Base-by-base conservation (phyloP, 2,888 invertebrate genomes). In the Lapara coniferarum region DNA sequence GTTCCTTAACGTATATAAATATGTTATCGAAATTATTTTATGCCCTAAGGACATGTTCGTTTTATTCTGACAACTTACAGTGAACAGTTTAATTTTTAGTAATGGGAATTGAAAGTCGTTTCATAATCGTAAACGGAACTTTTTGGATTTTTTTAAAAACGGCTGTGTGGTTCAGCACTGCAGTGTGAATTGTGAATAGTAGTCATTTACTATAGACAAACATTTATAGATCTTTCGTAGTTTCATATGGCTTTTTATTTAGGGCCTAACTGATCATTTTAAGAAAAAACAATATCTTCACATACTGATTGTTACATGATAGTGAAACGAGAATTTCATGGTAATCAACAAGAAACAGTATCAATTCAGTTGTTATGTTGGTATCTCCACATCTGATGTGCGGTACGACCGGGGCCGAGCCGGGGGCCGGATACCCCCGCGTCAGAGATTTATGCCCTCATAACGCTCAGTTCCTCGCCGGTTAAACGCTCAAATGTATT, bases 371-470 rank as follows among this genome's bases (percentile, higher is more conserved):
- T 77, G 80, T 69, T 74, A 76, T 79, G 78, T 78, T 80, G 81
- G 81, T 88, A 86, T 87, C 83, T 88, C 83, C 81, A 84, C 83
- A 83, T 86, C 83, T 83, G 85, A 87, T 87, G 84, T 80, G 82
- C 71, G 72, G 72, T 74, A 79, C 77, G 78, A 79, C 79, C 81
- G 85, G 84, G 51, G 77, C 81, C 72, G 74, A 74, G 76, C 71
- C 72, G 72, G 79, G 55, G 55, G 55, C 55, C 63, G 63, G 63
- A 63, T 63, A 16, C 80, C 81, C 85, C 84, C 82, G 88, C 85
- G 84, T 86, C 81, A 78, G 86, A 89, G 90, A 93, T 93, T 93
- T 92, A 93, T 92, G 87, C 82, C 81, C 88, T 88, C 91, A 90
- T 92, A 92, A 92, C 87, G 85, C 82, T 85, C 85, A 78, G 85